These are phyloP conservation scores for Propithecus coquereli DNA, from an alignment of 2,113 vertebrate genomes.

Conservation along the genomic window DNA sequence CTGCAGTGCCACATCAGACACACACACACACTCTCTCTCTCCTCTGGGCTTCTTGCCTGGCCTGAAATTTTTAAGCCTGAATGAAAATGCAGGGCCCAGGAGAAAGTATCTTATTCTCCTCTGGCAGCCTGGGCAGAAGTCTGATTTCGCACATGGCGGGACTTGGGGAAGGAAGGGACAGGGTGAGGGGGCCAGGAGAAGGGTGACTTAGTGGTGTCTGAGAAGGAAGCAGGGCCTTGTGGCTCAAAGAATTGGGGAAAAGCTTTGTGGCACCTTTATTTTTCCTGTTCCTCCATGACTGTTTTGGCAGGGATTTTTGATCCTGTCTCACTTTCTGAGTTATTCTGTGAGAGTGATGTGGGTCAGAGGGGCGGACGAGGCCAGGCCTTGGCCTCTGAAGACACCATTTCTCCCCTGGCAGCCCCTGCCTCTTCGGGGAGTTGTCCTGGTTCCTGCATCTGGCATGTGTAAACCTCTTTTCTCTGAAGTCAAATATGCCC, in stretches of 20 bases:
- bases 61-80: slow-evolving; percentile 23
- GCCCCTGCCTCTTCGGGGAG: neutral
- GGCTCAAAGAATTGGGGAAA: neutral
- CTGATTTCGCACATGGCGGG: slow-evolving; percentile 63
- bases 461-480: neutral
- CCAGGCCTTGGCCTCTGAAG: neutral
- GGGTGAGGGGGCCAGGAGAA: slow-evolving; percentile 11
- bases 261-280: neutral
- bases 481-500: neutral
- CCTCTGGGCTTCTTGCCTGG: neutral
- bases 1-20: fast-evolving
- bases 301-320: neutral
- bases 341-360: neutral
- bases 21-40: neutral
- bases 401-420: neutral
- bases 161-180: slow-evolving; percentile 59
- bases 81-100: slow-evolving; percentile 49
- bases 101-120: slow-evolving; percentile 56
- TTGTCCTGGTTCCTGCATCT: neutral
- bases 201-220: slow-evolving; percentile 1
- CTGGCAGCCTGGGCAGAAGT: slow-evolving; percentile 36
- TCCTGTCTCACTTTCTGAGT: neutral
- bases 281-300: neutral
- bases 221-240: neutral
- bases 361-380: neutral